Base-by-base conservation (phyloP, 2,888 invertebrate species). In the Ariolimax columbianus region DNA sequence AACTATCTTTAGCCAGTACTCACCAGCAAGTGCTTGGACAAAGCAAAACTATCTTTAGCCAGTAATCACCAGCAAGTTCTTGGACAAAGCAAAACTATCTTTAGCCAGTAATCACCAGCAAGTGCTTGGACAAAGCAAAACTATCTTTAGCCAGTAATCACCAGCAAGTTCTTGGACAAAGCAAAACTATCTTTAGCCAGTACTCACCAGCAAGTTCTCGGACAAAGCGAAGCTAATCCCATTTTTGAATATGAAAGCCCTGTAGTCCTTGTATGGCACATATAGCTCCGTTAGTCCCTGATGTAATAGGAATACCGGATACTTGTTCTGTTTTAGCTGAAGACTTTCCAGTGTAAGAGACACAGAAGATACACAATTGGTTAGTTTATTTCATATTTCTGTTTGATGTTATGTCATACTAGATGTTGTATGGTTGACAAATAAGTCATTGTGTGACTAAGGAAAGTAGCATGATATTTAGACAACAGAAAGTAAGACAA, bases 221-320 rank as follows among this genome's bases (percentile, higher is more conserved):
- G 97, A 96, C 73, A 96, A 95, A 0, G 98, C 97, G 94, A 96
- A 97, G 92, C 96, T 96, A 72, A 97, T 96, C 0, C 98, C 98
- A 91, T 96, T 96, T 73, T 96, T 96, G 89, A 98, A 96, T 0
- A 96, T 96, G 91, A 96, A 96, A 90, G 98, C 97, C 55, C 98
- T 95, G 0, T 97, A 96, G 94, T 99, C 98, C 87, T 96, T 96
- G 93, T 97, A 99, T 63, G 96, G 96, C 77, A 96, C 96, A 93
- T 98, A 99, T 89, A 95, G 94, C 11, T 93, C 94, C 0, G 96
- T 96, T 14, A 96, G 95, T 0, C 97, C 97, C 91, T 98, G 96
- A 7, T 98, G 98, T 87, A 99, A 95, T 93, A 99, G 98, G 95
- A 99, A 96, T 17, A 99, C 97, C 0, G 99, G 99, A 95, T 98